Base-by-base conservation (phyloP, 1,140 invertebrate species). In the Lepidurus couesii region DNA sequence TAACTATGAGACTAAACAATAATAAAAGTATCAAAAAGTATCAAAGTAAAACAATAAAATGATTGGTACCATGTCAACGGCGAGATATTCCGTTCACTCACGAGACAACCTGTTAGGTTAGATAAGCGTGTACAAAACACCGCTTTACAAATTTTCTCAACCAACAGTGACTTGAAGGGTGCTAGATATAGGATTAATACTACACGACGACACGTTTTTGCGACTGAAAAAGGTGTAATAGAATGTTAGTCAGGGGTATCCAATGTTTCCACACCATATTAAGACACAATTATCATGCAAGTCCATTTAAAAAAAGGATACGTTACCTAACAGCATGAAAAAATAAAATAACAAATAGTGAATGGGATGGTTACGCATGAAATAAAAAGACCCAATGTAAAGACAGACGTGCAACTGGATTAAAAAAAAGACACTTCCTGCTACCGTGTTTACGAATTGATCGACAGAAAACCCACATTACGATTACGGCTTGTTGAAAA, bases 251-350 rank as follows among this genome's bases (percentile, higher is more conserved):
- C 53, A 65, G 13, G 13, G 53, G 16, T 65, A 65, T 13, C 53
- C 53, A 65, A 65, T 65, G 53, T 34, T 34, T 65, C 53, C 53
- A 65, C 53, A 65, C 53, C 53, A 21, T n/a, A 65, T 65, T 65
- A 65, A 65, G 21, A 65, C 16, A n/a, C 53, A 65, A 65, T 65
- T 34, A 34, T 34, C 16, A 65, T 65, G 53, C 53, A 65, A 13
- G 21, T 16, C 53, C 21, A 65, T 7, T 65, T 21, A 1, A 13
- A 65, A 65, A 65, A 65, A 16, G 21, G 13, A 65, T 21, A 65
- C 13, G 13, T 16, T 13, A 65, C 53, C 21, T 4, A 65, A 65
- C 53, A 65, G 53, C 53, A 65, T 16, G 53, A 21, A 65, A 65
- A 21, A 34, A 34, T 34, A 34, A 21, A 13, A 65, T 65, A 65